These are phyloP conservation scores for Lithophane semibrunnea DNA, from an alignment of 2,888 invertebrate species.

Conservation along the genomic window DNA sequence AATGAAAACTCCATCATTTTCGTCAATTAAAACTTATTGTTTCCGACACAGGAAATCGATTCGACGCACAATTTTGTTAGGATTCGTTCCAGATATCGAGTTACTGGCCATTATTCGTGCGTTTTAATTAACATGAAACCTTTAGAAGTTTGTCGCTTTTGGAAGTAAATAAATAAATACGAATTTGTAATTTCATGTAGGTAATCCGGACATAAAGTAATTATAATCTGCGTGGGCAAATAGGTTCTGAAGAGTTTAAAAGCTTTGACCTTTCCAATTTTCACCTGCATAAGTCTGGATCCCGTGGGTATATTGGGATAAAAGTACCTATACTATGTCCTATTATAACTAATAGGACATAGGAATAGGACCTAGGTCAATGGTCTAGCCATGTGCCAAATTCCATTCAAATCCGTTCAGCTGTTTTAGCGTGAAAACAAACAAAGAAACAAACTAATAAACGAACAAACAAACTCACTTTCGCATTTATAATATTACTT, in stretches of 20 bases:
- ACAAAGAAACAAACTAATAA: too few species aligned
- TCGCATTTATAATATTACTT: too few species aligned
- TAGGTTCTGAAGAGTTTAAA: background rate
- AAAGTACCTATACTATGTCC: too few species aligned
- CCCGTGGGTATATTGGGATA: too few species aligned
- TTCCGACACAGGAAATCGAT: conserved; percentile 39
- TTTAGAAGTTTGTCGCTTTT: background rate
- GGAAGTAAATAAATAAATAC: background rate
- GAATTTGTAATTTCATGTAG: background rate
- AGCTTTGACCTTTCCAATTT: background rate
- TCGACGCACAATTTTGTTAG: conserved; percentile 39
- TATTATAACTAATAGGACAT: too few species aligned
- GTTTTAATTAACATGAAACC: conserved; percentile 44
- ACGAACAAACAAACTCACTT: too few species aligned
- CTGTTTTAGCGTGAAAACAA: too few species aligned
- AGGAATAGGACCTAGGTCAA: too few species aligned
- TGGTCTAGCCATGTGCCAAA: too few species aligned
- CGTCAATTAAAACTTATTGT: background rate
- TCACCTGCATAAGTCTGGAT: too few species aligned
- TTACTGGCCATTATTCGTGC: conserved; percentile 11
- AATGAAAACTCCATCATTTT: background rate
- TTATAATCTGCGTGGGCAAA: background rate
- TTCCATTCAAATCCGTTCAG: too few species aligned
- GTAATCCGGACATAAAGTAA: background rate
- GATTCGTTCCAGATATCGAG: conserved; percentile 56